Evolutionary conservation across 2,888 invertebrate species (phyloP).

Genomic region (Oligia latruncula): DNA sequence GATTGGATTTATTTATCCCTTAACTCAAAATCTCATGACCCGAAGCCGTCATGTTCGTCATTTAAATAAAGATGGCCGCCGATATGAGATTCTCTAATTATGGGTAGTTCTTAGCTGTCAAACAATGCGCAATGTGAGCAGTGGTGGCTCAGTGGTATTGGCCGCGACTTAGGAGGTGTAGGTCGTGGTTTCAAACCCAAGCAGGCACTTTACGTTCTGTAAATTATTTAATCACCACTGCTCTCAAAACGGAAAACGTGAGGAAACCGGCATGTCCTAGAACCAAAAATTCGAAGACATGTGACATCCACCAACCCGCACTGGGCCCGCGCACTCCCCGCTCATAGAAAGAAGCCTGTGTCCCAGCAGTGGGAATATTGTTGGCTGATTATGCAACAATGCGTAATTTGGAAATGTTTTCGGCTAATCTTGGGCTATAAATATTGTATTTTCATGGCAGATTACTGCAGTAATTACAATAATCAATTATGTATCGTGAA

Average conservation of each 20-base stretch:
- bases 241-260: background rate
- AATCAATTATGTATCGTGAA: constrained; percentile 50
- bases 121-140: constrained; percentile 2
- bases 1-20: constrained; percentile 28
- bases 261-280: background rate
- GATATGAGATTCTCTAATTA: background rate
- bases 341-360: background rate
- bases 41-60: background rate
- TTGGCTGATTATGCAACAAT: constrained; percentile 6
- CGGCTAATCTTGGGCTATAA: constrained; percentile 3
- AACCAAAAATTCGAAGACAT: background rate
- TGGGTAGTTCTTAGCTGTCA: background rate
- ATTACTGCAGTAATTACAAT: constrained; percentile 34
- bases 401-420: constrained; percentile 4
- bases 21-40: constrained; percentile 19
- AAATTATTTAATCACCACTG: background rate
- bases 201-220: too few species aligned
- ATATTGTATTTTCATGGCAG: constrained; percentile 39
- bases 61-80: background rate
- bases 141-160: background rate
- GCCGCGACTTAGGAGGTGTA: too few species aligned
- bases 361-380: background rate
- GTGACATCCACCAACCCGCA: background rate
- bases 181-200: background rate
- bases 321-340: background rate